Base-by-base conservation (phyloP, 2,797 vertebrate genomes). In the Galago senegalensis region DNA sequence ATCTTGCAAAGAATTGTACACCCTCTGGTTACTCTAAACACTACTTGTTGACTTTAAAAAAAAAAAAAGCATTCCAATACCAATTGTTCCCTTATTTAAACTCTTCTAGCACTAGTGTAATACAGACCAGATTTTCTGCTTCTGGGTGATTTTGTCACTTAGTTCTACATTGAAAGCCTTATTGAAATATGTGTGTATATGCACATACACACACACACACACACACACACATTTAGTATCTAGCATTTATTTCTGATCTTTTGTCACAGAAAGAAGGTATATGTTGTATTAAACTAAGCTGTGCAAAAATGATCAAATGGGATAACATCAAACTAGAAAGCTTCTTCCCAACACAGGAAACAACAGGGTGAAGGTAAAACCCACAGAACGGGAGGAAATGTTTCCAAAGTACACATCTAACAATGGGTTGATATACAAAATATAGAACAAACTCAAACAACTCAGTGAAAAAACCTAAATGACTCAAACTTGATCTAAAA, bases 61-160 rank as follows among this genome's bases (percentile, higher is more conserved):
- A 94, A 53, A 49, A 53, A 53, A 53, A 53, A 53, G 8, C 84
- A 94, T 95, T 93, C 76, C 61, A 96, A 73, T 81, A 91, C 16
- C 79, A 89, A 81, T 69, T 69, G 27, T 91, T 95, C 34, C 40
- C 40, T 96, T 76, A 83, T 63, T 94, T 92, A 93, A 95, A 93
- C 14, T 93, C 80, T 84, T 69, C 56, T 77, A 91, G 67, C 75
- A 49, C 60, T 76, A 70, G 31, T 53, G 3, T 93, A 91, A 92
- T 84, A 60, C 49, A 89, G 93, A 89, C 49, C 86, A 96, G 88
- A 95, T 89, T 93, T 96, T 60, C 34, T 94, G 63, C 60, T 94
- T 91, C 89, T 94, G 75, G 43, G 76, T 80, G n/a, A 84, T 91
- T 93, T 69, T 94, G 69, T 87, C 87, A 97, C 75, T 49, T 83